Base-by-base conservation (phyloP, 2,888 invertebrate genomes). In the Cremastinae sp. region DNA sequence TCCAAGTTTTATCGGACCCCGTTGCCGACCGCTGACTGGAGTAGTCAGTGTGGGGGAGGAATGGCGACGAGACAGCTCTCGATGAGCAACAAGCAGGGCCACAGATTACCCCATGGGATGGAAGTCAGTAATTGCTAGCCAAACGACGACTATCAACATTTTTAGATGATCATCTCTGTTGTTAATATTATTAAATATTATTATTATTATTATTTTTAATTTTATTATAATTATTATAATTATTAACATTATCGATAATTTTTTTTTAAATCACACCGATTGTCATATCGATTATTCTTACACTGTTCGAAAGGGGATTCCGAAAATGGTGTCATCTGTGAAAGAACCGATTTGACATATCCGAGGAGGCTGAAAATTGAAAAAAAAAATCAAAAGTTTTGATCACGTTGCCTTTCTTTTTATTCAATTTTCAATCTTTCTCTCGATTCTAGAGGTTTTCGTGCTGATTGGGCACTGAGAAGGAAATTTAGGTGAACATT, bases 11-110 rank as follows among this genome's bases (percentile, higher is more conserved):
- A 99, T 91, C 92, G 93, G 65, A 94, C 95, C 0, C 93, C 94
- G 1, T 92, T 95, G 14, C 96, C 95, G 66, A 94, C 95, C 0
- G 96, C 95, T 12, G 98, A 98, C 89, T 98, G 98, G 98, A 96
- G 96, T 1, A 94, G 93, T 87, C 93, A 93, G 87, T 89, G 89
- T 14, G 88, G 88, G 0, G 86, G 88, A 8, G 88, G 89, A 14
- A 89, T 89, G 87, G 85, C 88, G 0, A 86, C 85, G 5, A 85
- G 89, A 58, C 89, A 89, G 74, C 74, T 89, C 14, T 83, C 82
- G 47, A 86, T 88, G 82, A 88, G 85, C 74, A 79, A 86, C 53
- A 83, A 78, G 68, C 84, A 86, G 58, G 86, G 85, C 0, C 87
- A 88, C 68, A 86, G 84, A 70, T 83, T 88, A 66, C 85, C 88